Evolutionary conservation across 2,797 vertebrate species (phyloP), one percentile per base, ranked within the genome.

Genomic region (Sebastes matsubarae): DNA sequence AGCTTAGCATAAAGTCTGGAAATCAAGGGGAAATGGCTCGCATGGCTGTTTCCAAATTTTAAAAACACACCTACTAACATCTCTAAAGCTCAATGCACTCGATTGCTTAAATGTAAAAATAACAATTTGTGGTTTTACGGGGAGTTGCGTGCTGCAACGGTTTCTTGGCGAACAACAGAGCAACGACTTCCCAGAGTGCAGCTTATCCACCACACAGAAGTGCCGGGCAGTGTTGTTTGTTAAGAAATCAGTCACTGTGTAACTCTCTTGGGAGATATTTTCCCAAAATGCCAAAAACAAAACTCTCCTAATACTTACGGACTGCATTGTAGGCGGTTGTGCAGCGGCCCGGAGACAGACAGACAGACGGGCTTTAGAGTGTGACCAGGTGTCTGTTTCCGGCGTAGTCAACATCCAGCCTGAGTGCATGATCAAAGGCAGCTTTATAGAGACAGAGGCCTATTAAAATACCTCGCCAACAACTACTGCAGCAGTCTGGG

Each of bases 401-500:
- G 75, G 72, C 29, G 12, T 36, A 77, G 78, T 87, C 87, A 5
- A 78, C 79, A 30, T 90, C 86, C 89, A 92, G 81, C 91, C 82
- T 75, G 75, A 91, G 87, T 68, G 72, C 78, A 89, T 78, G 92
- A 95, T 95, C 94, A 96, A 95, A 95, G 89, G 86, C 79, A 68
- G 86, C 88, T 94, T 94, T 94, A 95, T 90, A 84, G 94, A 93
- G 88, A 92, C 84, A 84, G 77, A 85, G 82, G 78, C 90, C 87
- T 73, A 88, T 96, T 95, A 96, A 96, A 95, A 95, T 95, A 94
- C 95, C 90, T 93, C 85, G 3, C 55, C 84, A 92, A 85, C 89
- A 89, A 92, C 94, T 92, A 90, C 92, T 81, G 90, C 90, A 90
- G 81, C 86, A 91, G 92, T 94, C 91, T 93, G 90, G 89, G 77